These are phyloP conservation scores for Patella pellucida DNA, from an alignment of 2,888 invertebrate genomes.

Conservation along the genomic window DNA sequence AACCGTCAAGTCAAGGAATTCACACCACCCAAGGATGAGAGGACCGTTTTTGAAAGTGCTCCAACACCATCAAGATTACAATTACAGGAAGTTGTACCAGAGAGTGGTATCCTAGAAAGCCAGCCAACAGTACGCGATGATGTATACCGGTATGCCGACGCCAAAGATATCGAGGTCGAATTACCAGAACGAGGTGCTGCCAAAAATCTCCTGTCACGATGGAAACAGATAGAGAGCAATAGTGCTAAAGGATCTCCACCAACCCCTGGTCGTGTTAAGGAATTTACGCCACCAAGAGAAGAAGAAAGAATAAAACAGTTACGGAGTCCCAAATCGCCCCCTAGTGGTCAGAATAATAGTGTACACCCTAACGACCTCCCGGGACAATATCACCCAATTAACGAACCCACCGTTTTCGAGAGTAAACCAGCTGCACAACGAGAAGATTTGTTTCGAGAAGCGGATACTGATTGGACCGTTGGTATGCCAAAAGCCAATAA, in stretches of 20 bases:
- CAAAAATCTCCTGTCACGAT: conserved; percentile 84
- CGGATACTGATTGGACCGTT: conserved; percentile 61
- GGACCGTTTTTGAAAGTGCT: conserved; percentile 56
- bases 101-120: conserved; percentile 61
- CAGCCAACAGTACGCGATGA: conserved; percentile 54
- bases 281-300: conserved; percentile 62
- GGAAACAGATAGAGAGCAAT: conserved; percentile 83
- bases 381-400: conserved; percentile 52
- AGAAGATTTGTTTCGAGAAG: conserved; percentile 72
- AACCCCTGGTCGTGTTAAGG: conserved; percentile 52
- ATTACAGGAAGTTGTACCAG: conserved; percentile 37
- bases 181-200: conserved; percentile 80
- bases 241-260: conserved; percentile 48
- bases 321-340: conserved; percentile 54
- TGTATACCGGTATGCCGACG: conserved; percentile 72
- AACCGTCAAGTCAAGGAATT: conserved; percentile 47
- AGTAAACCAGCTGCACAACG: conserved; percentile 50
- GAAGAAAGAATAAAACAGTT: conserved; percentile 42
- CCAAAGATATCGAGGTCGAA: conserved; percentile 57
- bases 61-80: conserved; percentile 42
- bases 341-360: conserved; percentile 42
- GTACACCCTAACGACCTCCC: conserved; percentile 59
- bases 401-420: conserved; percentile 50
- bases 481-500: conserved; percentile 77
- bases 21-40: conserved; percentile 51